A percentile compares a stretch with the other conserved stretches of the same genome.
These are phyloP conservation scores for Lepidonotus clava DNA, from an alignment of 2,888 invertebrate species.

Conservation along the genomic window DNA sequence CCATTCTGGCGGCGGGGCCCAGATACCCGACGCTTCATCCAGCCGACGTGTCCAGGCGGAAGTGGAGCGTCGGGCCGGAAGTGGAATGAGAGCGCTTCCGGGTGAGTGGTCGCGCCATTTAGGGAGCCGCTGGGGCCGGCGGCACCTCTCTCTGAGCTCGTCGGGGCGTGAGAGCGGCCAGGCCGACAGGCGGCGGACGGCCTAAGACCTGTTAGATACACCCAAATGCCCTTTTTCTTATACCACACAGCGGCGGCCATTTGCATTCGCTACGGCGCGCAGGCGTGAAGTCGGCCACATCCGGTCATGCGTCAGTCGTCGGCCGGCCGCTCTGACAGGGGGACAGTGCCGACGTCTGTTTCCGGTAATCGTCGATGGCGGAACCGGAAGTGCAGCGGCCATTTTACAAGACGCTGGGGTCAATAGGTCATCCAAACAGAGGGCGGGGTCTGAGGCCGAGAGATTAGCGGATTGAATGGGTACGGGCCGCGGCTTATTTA, in stretches of 20 bases:
- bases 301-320: constrained; percentile 27
- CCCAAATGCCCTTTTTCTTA: constrained; percentile 20
- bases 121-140: constrained; percentile 17
- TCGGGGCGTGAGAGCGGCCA: not conserved
- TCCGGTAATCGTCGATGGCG: constrained; percentile 11
- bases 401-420: not conserved
- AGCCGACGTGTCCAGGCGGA: constrained; percentile 27
- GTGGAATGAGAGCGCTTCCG: constrained; percentile 34
- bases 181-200: not conserved
- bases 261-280: constrained; percentile 41
- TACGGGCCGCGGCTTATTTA: no score
- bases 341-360: constrained; percentile 28
- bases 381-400: not conserved
- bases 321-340: not conserved
- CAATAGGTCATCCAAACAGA: not conserved
- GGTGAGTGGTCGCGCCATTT: constrained; percentile 31
- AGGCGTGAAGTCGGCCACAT: constrained; percentile 37
- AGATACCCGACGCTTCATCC: not conserved
- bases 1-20: not conserved
- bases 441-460: not conserved
- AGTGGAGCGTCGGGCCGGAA: constrained; percentile 19
- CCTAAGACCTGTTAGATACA: constrained; percentile 38
- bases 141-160: not conserved
- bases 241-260: constrained; percentile 28
- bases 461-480: not conserved